Base-by-base conservation (phyloP, 2,888 invertebrate species). In the Asteroscopus sphinx region DNA sequence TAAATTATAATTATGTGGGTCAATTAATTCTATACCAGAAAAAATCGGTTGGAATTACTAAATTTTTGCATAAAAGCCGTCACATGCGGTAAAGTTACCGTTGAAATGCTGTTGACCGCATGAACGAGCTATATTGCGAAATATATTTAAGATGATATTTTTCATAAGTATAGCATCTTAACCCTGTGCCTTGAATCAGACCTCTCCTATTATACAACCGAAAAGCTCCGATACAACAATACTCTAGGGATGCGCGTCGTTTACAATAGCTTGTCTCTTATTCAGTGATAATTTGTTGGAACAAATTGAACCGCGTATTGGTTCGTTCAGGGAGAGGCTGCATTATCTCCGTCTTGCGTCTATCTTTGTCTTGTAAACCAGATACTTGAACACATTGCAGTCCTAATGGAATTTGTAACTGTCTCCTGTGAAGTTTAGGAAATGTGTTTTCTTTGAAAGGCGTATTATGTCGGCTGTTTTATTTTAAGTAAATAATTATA, bases 201-300 rank as follows among this genome's bases (percentile, higher is more conserved):
- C n/a, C n/a, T 30, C 3, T 3, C 30, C 3, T 30, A 3, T 30
- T 11, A 28, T 28, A 30, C 30, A n/a, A 11, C 2, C 28, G 21
- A 21, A 21, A 21, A 21, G 12, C 13, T 28, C 8, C 2, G 6
- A 55, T 41, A 11, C n/a, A 1, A 6, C 7, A 40, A 46, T 58
- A 21, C 32, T 33, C 1, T 4, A 13, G 55, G 51, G 41, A 32
- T 26, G 16, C 26, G 42, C 9, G 12, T 41, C 32, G 35, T 49
- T 61, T 55, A 51, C 33, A 53, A 53, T 47, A 52, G 17, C 58
- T 60, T 58, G 66, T 81, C 65, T 75, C 52, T 81, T 79, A 80
- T 80, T 81, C 77, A 78, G 55, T 56, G 52, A 75, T 76, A 62
- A 80, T 78, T 76, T 72, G 61, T 54, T 58, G 59, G 62, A 58